Evolutionary conservation across 2,888 invertebrate genomes (phyloP).

Genomic region (Cataglyphis altisquamis): DNA sequence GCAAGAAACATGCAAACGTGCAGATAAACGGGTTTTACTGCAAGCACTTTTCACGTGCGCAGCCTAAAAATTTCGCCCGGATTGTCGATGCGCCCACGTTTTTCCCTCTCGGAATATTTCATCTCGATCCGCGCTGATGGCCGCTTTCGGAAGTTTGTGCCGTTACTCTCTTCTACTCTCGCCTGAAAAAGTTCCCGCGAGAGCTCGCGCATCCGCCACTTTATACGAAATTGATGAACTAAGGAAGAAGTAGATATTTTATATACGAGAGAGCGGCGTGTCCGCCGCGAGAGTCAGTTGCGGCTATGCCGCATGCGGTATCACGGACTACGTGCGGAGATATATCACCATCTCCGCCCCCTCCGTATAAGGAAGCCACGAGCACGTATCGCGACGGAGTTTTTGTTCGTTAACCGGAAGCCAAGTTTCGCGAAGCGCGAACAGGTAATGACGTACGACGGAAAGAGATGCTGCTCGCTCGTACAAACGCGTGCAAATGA

Average conservation of each 20-base stretch:
- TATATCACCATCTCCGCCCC: not conserved
- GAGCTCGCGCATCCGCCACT: constrained; percentile 20
- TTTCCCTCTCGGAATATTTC: constrained; percentile 33
- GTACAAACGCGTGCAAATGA: constrained; percentile 12
- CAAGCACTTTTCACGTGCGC: not conserved
- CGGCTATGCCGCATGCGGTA: constrained; percentile 13
- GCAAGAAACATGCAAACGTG: constrained; percentile 24
- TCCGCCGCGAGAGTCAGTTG: not conserved
- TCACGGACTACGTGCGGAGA: constrained; percentile 17
- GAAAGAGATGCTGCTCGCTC: not conserved
- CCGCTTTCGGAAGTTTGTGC: constrained; percentile 29
- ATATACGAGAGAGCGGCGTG: not conserved
- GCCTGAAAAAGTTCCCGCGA: constrained; percentile 20
- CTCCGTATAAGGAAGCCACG: not conserved
- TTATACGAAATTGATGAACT: constrained; percentile 53
- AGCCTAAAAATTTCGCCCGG: constrained; percentile 21
- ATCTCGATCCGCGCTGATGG: constrained; percentile 33
- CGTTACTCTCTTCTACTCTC: constrained; percentile 17
- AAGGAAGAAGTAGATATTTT: constrained; percentile 40
- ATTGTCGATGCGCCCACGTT: constrained; percentile 27
- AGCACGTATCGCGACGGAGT: constrained; percentile 44
- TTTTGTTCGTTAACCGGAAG: constrained; percentile 50
- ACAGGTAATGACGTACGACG: constrained; percentile 29
- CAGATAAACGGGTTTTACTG: constrained; percentile 31
- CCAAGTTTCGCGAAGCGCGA: constrained; percentile 16